phyloP scores from a whole-genome alignment of 2,888 invertebrate species.

The Opisthograptis luteolata region DNA sequence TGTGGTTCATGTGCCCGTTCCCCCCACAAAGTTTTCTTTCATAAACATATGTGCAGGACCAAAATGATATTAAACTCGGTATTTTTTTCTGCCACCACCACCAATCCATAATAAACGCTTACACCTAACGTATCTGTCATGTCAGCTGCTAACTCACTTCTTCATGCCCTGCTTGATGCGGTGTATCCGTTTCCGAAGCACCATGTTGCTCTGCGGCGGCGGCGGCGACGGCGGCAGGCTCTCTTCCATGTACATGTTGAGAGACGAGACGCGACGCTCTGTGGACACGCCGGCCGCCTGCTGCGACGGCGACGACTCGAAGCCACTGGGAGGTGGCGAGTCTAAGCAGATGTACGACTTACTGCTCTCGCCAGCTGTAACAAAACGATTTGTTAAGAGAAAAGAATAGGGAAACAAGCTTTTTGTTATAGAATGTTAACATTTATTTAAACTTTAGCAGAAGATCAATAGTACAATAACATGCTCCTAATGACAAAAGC shows the following conservation, averaged over 20 bases:
- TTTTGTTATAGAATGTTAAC: no score
- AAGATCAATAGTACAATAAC: no score
- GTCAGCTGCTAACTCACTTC: constrained; percentile 83
- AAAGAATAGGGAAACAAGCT: no score
- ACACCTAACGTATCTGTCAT: no score
- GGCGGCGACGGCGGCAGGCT: constrained; percentile 83
- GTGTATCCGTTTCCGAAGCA: constrained; percentile 92
- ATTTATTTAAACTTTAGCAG: no score
- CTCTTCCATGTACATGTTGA: constrained; percentile 74
- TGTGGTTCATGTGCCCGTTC: no score
- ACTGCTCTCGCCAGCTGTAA: constrained; percentile 82
- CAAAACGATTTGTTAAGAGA: background rate
- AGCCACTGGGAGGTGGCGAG: constrained; percentile 83
- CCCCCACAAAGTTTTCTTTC: no score
- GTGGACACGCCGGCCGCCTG: constrained; percentile 69
- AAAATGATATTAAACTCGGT: no score
- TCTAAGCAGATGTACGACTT: constrained; percentile 84
- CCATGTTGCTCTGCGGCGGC: constrained; percentile 93
- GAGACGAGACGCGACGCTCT: constrained; percentile 72
- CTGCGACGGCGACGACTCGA: constrained; percentile 80
- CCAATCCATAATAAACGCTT: no score
- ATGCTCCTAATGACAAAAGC: no score
- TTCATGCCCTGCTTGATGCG: constrained; percentile 96
- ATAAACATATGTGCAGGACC: no score
- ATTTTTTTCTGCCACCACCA: no score